Evolutionary conservation across 2,888 invertebrate genomes (phyloP).

Genomic region (Drosophila multiciliata): DNA sequence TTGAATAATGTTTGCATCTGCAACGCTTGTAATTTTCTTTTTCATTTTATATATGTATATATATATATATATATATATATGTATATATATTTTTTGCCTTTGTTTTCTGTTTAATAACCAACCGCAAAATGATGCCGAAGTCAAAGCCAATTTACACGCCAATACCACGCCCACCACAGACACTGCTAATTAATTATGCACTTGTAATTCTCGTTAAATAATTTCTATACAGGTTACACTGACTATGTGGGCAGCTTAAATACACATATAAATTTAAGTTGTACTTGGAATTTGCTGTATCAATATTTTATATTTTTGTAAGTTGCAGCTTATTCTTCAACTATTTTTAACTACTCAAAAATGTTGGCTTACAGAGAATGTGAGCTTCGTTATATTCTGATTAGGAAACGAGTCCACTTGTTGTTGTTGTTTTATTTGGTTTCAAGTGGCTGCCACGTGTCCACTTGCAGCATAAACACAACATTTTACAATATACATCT

Average conservation of each 20-base stretch:
- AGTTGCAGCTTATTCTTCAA: background rate
- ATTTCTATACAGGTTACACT: background rate
- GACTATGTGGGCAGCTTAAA: background rate
- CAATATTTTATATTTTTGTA: background rate
- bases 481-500: constrained; percentile 44
- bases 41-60: constrained; percentile 18
- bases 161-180: constrained; percentile 50
- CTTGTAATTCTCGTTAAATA: constrained; percentile 20
- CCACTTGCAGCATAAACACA: constrained; percentile 56
- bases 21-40: constrained; percentile 2
- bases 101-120: constrained; percentile 55
- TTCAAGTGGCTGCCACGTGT: constrained; percentile 55
- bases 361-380: constrained; percentile 15
- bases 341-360: background rate
- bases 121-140: constrained; percentile 35
- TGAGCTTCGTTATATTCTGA: background rate
- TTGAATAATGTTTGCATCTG: constrained; percentile 42
- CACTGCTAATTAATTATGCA: constrained; percentile 63
- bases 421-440: constrained; percentile 20
- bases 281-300: background rate
- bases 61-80: constrained; percentile 3
- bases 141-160: constrained; percentile 18
- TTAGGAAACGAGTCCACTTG: background rate
- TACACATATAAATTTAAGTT: background rate
- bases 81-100: constrained; percentile 19